Percentiles rank a stretch among this genome's conserved stretches.
Conservation (phyloP, 1,140 invertebrate species). For the Lerema accius region DNA sequence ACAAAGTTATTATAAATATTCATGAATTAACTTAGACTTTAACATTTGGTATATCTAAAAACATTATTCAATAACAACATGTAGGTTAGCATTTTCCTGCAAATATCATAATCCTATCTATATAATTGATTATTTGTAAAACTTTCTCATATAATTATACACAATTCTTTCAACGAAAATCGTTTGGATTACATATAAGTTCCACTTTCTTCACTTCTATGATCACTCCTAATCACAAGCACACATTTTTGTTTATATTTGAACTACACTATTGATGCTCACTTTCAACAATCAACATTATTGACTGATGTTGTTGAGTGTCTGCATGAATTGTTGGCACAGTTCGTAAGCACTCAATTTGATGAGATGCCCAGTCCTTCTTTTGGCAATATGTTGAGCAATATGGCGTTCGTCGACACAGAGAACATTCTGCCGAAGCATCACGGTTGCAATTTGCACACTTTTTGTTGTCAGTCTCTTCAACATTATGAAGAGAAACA, state of each 20-base stretch:
- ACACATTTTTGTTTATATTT: background rate
- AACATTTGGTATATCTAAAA: too few relatives aligned
- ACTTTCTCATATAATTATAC: too few relatives aligned
- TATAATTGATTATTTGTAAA: too few relatives aligned
- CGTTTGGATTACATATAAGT: background rate
- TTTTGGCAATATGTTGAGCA: conserved; percentile 94
- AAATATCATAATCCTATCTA: too few relatives aligned
- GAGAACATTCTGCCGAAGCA: conserved; percentile 92
- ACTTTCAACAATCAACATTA: conserved; percentile 87
- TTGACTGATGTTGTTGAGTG: conserved; percentile 83
- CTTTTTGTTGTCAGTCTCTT: conserved; percentile 72
- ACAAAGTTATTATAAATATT: too few relatives aligned
- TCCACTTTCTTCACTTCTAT: background rate
- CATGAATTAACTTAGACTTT: too few relatives aligned
- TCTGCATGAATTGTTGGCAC: conserved; percentile 82
- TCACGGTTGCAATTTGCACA: conserved; percentile 94
- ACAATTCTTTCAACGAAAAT: too few relatives aligned
- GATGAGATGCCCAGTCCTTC: conserved; percentile 93
- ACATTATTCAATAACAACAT: too few relatives aligned
- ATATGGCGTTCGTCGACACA: conserved; percentile 92
- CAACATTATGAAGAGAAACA: conserved; percentile 61
- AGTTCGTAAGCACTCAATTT: conserved; percentile 90
- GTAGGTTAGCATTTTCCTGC: too few relatives aligned
- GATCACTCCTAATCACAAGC: background rate
- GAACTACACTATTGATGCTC: conserved; percentile 66